A percentile compares a stretch with the other conserved stretches of the same genome.
These are phyloP conservation scores for Syngnathus scovelli DNA, from an alignment of 2,113 vertebrate species.

Conservation along the genomic window DNA sequence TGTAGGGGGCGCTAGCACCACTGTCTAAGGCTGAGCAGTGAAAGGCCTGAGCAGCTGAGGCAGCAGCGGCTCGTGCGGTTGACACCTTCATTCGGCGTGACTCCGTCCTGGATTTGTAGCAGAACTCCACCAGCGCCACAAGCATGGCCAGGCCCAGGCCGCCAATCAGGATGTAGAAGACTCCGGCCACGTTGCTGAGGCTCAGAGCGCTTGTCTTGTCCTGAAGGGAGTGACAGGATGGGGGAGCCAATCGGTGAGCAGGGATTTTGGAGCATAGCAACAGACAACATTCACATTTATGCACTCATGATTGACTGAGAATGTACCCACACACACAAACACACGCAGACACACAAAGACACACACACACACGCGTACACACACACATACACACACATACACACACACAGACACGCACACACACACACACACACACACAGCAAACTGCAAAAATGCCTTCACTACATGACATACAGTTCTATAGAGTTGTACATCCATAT, in stretches of 20 bases:
- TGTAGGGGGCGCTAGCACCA: conserved; percentile 74
- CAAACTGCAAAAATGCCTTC: neutral
- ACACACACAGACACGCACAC: neutral
- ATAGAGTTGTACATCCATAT: neutral
- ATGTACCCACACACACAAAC: conserved; percentile 2
- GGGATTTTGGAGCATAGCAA: neutral
- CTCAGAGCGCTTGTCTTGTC: conserved; percentile 98
- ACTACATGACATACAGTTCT: neutral
- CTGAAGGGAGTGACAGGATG: conserved; percentile 61
- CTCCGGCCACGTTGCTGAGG: conserved; percentile 97
- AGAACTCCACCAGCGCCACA: conserved; percentile 99
- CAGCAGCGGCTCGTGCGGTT: conserved; percentile 64
- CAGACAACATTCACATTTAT: neutral
- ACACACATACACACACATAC: conserved; percentile 1
- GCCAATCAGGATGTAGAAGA: conserved; percentile 99
- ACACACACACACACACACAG: conserved; percentile 7
- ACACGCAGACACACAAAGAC: too few relatives aligned
- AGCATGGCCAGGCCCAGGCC: conserved; percentile 98
- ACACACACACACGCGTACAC: too few relatives aligned
- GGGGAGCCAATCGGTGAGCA: conserved; percentile 32
- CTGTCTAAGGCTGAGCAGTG: conserved; percentile 78
- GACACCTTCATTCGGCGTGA: conserved; percentile 98
- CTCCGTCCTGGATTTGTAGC: conserved; percentile 99
- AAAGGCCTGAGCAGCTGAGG: conserved; percentile 76
- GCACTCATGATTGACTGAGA: neutral